phyloP scores from a whole-genome alignment of 2,113 vertebrate species.

The Vulpes ferrilata region DNA sequence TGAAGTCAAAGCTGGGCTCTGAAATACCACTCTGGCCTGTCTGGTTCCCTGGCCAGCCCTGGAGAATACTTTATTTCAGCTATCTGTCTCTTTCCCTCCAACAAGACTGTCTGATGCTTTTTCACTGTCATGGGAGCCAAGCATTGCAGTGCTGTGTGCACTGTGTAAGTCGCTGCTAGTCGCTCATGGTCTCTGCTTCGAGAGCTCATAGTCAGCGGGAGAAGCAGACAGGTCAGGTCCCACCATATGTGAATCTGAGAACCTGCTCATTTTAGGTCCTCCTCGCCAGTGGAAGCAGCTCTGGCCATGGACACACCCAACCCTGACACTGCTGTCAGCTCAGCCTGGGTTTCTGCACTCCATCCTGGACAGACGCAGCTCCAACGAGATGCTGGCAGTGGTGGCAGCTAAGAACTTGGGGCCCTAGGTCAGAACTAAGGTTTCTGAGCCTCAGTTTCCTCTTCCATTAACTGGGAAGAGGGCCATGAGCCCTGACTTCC shows the following conservation, averaged over 20 bases:
- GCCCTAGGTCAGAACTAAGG: background rate
- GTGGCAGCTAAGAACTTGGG: background rate
- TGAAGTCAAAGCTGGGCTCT: background rate
- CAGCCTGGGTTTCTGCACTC: background rate
- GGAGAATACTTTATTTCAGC: background rate
- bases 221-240: background rate
- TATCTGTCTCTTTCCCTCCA: background rate
- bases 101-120: background rate
- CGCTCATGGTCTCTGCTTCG: background rate
- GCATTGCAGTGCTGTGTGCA: too few species aligned
- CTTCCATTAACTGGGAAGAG: background rate
- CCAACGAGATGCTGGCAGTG: background rate
- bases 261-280: too few species aligned
- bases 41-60: background rate
- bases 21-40: too few species aligned
- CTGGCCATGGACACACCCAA: fast-evolving
- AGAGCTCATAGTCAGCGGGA: background rate
- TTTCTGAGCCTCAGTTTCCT: background rate
- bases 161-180: background rate
- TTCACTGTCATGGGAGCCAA: fast-evolving
- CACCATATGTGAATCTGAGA: background rate
- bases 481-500: background rate
- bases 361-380: background rate
- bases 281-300: background rate
- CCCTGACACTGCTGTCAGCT: background rate